phyloP scores from a whole-genome alignment of 2,888 invertebrate species.

The Megaustenia siamemsis region DNA sequence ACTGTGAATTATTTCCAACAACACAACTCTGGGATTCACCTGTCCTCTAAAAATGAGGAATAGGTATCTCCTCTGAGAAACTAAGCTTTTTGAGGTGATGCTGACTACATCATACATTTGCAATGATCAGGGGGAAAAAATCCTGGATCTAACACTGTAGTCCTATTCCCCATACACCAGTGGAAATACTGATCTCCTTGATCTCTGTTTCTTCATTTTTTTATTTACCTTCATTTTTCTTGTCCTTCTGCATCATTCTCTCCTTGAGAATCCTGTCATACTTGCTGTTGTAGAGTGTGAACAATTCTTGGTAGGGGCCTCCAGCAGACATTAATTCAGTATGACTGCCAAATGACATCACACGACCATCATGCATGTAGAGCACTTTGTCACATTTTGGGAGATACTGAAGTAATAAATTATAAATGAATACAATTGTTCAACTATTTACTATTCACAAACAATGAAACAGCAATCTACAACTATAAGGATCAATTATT shows the following conservation, averaged over 20 bases:
- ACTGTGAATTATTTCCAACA: too few relatives aligned
- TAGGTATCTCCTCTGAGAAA: too few relatives aligned
- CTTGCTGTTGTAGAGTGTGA: conserved; percentile 72
- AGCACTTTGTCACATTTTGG: conserved; percentile 83
- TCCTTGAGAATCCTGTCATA: conserved; percentile 61
- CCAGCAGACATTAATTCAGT: conserved; percentile 80
- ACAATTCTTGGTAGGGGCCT: conserved; percentile 76
- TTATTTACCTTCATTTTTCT: conserved; percentile 33
- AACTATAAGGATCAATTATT: neutral
- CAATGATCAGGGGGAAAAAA: too few relatives aligned
- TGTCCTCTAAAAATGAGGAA: too few relatives aligned
- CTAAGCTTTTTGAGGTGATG: too few relatives aligned
- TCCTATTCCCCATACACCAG: too few relatives aligned
- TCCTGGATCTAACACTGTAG: too few relatives aligned
- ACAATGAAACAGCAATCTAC: neutral
- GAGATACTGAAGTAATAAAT: conserved; percentile 81
- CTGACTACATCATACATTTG: too few relatives aligned
- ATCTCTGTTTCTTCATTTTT: too few relatives aligned
- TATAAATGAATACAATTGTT: neutral
- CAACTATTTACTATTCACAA: neutral
- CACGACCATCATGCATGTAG: conserved; percentile 83
- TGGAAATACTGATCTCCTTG: too few relatives aligned
- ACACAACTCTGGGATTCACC: too few relatives aligned
- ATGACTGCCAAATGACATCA: conserved; percentile 83
- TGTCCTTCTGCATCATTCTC: conserved; percentile 50